These are phyloP conservation scores for Danio tinwini DNA, from an alignment of 2,797 vertebrate species.

Conservation along the genomic window DNA sequence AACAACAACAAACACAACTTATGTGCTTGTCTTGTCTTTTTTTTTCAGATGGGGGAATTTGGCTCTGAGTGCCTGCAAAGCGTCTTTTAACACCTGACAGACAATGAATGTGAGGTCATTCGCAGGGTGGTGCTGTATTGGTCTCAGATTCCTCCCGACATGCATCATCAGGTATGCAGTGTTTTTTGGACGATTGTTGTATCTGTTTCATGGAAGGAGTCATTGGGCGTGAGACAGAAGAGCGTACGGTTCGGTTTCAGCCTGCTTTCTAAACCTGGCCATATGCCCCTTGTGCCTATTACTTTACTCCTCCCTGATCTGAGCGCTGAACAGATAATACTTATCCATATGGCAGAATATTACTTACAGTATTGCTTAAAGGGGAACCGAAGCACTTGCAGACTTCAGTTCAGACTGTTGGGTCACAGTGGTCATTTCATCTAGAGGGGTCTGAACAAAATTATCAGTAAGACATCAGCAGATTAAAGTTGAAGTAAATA, in stretches of 20 bases:
- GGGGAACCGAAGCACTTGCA: constrained; percentile 10
- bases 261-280: constrained; percentile 51
- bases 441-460: not conserved
- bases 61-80: constrained; percentile 3
- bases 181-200: constrained; percentile 20
- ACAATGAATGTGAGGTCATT: constrained; percentile 49
- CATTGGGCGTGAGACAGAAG: constrained; percentile 32
- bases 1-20: constrained; percentile 72
- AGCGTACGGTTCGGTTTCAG: constrained; percentile 40
- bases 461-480: no score
- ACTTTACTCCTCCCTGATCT: constrained; percentile 39
- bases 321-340: constrained; percentile 44
- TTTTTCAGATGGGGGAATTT: constrained; percentile 1
- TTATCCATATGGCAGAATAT: constrained; percentile 57
- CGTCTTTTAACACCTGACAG: constrained; percentile 44
- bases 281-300: constrained; percentile 48
- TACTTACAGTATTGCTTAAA: constrained; percentile 43
- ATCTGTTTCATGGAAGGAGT: constrained; percentile 42
- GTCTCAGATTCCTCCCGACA: constrained; percentile 44
- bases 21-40: constrained; percentile 36
- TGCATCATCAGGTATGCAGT: constrained; percentile 51
- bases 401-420: not conserved
- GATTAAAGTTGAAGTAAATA: no score
- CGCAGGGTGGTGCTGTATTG: constrained; percentile 29
- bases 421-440: not conserved